These are phyloP conservation scores for Argentina silus DNA, from an alignment of 2,797 vertebrate genomes.

Conservation along the genomic window DNA sequence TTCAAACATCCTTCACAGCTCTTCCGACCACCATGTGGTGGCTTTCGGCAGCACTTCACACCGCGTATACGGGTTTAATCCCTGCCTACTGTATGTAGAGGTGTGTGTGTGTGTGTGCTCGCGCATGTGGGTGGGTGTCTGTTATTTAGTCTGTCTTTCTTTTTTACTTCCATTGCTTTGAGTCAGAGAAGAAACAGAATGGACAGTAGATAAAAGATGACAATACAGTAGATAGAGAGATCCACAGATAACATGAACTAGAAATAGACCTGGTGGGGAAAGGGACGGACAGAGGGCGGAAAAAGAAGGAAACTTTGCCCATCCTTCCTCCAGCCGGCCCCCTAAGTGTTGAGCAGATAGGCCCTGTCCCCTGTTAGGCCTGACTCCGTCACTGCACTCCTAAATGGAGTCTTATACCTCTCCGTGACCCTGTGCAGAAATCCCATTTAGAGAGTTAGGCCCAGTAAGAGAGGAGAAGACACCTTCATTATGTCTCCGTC, in stretches of 20 bases:
- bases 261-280: background rate
- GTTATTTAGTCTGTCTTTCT: no score
- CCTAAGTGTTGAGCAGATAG: background rate
- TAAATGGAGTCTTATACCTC: slow-evolving; percentile 59
- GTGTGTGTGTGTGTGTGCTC: no score
- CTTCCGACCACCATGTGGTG: no score
- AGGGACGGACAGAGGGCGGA: background rate
- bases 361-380: slow-evolving; percentile 25
- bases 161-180: background rate
- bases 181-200: background rate
- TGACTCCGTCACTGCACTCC: slow-evolving; percentile 48
- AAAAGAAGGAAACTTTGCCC: no score
- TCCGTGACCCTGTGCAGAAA: slow-evolving; percentile 42
- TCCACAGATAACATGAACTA: no score
- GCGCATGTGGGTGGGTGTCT: no score
- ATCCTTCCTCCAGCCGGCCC: background rate
- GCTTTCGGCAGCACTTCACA: no score
- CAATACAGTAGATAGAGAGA: background rate
- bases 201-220: background rate
- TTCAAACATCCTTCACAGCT: no score
- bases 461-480: slow-evolving; percentile 51
- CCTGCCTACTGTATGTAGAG: no score
- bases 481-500: slow-evolving; percentile 52
- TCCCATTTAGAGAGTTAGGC: slow-evolving; percentile 59
- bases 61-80: no score